Percentiles rank a stretch among this genome's conserved stretches.
Evolutionary conservation across 2,797 vertebrate genomes (phyloP).

Genomic region (Myiotriccus ornatus): DNA sequence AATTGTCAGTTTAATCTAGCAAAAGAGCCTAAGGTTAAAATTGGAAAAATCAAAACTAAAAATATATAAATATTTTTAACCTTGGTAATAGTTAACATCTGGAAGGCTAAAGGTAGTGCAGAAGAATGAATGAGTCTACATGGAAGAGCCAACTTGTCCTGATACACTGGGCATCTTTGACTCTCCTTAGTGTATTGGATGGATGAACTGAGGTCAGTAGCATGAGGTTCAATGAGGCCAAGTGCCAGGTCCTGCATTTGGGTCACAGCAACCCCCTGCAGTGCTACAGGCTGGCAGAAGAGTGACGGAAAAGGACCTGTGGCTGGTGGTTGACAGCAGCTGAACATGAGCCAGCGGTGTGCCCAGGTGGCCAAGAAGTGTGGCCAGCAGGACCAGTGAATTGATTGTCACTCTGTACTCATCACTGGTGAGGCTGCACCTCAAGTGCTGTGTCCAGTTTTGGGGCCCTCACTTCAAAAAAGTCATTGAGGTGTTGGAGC

Average conservation of each 20-base stretch:
- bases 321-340: not conserved
- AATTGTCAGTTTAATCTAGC: not conserved
- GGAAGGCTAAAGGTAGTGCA: not conserved
- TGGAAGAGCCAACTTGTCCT: not conserved
- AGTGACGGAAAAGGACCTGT: not conserved
- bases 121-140: not conserved
- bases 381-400: not conserved
- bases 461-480: not conserved
- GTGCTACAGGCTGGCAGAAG: not conserved
- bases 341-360: not conserved
- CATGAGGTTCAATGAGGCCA: not conserved
- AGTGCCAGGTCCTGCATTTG: not conserved
- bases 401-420: not conserved
- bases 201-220: not conserved
- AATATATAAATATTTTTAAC: not conserved
- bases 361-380: not conserved
- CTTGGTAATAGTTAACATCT: not conserved
- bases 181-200: not conserved
- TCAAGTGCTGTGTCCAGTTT: not conserved
- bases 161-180: not conserved
- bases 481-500: not conserved
- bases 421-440: not conserved
- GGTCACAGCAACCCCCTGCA: not conserved
- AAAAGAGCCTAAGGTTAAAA: not conserved
- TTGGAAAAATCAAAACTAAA: not conserved